Evolutionary conservation across 2,888 invertebrate genomes (phyloP), one percentile per base, ranked within the genome.

Genomic region (Pachycephus smyrnensis): DNA sequence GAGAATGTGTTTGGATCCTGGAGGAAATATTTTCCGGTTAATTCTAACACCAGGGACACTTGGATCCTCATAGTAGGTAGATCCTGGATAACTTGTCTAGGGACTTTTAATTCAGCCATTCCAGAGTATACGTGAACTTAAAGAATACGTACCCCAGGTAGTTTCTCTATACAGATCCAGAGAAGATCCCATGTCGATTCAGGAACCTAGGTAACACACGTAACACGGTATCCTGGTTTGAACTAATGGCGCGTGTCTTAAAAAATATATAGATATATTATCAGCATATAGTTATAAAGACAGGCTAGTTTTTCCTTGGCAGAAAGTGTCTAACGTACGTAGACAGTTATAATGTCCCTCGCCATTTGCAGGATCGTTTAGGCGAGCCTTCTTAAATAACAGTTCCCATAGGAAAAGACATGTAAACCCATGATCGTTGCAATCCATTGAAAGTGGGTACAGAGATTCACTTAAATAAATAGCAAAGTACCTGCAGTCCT

Each of bases 311-410:
- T 55, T 55, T 55, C 55, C 23, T 55, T 23, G 55, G 9, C 2
- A 55, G 55, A 55, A 55, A 55, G 55, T 55, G 15, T 79, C 73
- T 77, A 80, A 81, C 82, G 69, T 84, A 85, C 82, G 84, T 80
- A 84, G 87, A 86, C 86, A 86, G 87, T 89, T 89, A 87, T 86
- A 89, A 86, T 84, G 84, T 86, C 84, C 81, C 80, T 82, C 84
- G 84, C 84, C 87, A 87, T 88, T 89, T 85, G 85, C 87, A 82
- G 82, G 86, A 88, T 88, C 88, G 86, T 89, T 88, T 85, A 82
- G 83, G 80, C 84, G 86, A 86, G 84, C 84, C 84, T 87, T 82
- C 84, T 87, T 86, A 87, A 88, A 88, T 87, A 85, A 89, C 83
- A 83, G 80, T 82, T 55, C 55, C 55, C 55, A 23, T 23, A 80